Base-by-base conservation (phyloP, 2,113 vertebrate species). In the Malurus cyaneus region DNA sequence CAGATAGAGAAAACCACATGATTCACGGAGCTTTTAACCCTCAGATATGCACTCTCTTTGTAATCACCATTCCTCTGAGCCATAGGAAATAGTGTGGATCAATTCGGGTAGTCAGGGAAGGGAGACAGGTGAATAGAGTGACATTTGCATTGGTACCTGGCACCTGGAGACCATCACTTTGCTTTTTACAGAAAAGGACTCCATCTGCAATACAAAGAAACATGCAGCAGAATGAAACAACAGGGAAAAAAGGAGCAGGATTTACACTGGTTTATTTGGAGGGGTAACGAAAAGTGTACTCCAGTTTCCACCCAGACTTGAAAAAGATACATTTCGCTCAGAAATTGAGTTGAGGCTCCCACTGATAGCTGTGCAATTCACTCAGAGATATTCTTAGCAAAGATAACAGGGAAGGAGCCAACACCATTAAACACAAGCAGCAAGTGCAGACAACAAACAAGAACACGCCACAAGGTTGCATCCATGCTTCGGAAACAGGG, bases 321-420 rank as follows among this genome's bases (percentile, higher is more conserved):
- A 53, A 66, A 80, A 77, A 52, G 18, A 26, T 32, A 21, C 4
- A 19, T 74, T 87, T 25, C 16, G 11, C 28, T 82, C 41, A 57
- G 73, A 80, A 80, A 69, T 1, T 21, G 53, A 88, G 49, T 12
- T 12, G 8, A 5, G 20, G 32, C 53, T 94, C 8, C 34, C 49
- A 42, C 20, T 7, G 4, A 11, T 70, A 50, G 69, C 34, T 32
- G 13, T 36, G 50, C 31, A 61, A 21, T 52, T 94, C 36, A 20
- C 76, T 80, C 36, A 25, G 74, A 90, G 41, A 44, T 23, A 19
- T 76, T 93, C 46, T 94, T 66, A 86, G 62, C 86, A 93, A 91
- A 92, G 56, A 32, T 31, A 89, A 47, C 34, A 79, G 25, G 42
- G 88, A 96, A 92, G 56, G 42, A 80, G 61, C n/a, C 95, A 88